Base-by-base conservation (phyloP, 2,113 vertebrate genomes). In the Neotoma lepida region DNA sequence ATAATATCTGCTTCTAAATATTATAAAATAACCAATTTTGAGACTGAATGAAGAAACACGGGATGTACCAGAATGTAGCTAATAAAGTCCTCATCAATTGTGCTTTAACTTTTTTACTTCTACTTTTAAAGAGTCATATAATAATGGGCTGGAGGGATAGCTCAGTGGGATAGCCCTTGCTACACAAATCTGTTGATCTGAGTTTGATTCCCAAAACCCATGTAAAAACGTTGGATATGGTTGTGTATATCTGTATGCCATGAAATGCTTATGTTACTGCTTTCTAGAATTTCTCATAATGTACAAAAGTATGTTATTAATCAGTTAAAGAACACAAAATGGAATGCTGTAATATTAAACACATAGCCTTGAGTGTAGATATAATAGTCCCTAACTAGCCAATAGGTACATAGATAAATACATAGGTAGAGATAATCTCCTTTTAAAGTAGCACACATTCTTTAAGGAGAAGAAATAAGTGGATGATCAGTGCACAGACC, bases 1-100 rank as follows among this genome's bases (percentile, higher is more conserved):
- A 86, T 76, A 90, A 41, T 88, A 77, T 44, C 17, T 93, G 17
- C 22, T 68, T 20, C n/a, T 91, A 76, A 86, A 82, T 89, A 68
- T 86, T 94, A 78, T 49, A 93, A 86, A 93, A 49, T 28, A 70
- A 86, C 13, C 9, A 93, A 30, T 54, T 49, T 44, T 61, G 44
- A 13, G 8, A 4, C 51, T 78, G 41, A 93, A 85, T 88, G 80
- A 73, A 84, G 56, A 93, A 77, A 77, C 74, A 44, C 0, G 70
- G 73, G 33, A 44, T 49, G 54, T 5, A 88, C 35, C 9, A 81
- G 44, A 76, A 51, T 49, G 39, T 28, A 71, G 8, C 33, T 58
- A 82, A 51, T 70, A 64, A 39, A 39, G 4, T 64, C 2, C 85
- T 2, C 6, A 66, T 39, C 86, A 49, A 63, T 28, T 95, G 46